These are phyloP conservation scores for Congeria kusceri DNA, from an alignment of 2,888 invertebrate genomes.

Conservation along the genomic window DNA sequence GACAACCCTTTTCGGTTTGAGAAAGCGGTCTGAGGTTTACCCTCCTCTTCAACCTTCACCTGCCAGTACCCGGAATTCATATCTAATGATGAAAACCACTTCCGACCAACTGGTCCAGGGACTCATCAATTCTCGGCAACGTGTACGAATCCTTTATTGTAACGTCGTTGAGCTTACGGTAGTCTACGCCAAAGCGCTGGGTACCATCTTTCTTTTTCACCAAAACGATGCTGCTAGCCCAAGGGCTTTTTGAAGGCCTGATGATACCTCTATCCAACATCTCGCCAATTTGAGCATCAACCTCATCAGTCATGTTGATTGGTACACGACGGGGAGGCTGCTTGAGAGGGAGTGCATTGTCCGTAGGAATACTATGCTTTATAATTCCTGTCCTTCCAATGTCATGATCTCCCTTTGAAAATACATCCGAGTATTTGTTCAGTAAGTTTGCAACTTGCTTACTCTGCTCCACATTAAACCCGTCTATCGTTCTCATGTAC, in stretches of 20 bases:
- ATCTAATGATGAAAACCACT: conserved; percentile 2
- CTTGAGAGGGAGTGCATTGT: neutral
- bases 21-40: conserved; percentile 13
- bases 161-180: conserved; percentile 1
- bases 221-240: conserved; percentile 11
- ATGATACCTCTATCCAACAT: conserved; percentile 1
- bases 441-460: neutral
- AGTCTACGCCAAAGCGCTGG: conserved; percentile 7
- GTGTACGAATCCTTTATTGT: conserved; percentile 8
- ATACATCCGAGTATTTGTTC: conserved; percentile 16
- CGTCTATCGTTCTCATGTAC: no score
- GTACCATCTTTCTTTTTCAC: conserved; percentile 9
- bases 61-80: conserved; percentile 6
- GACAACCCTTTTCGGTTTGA: neutral
- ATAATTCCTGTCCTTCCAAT: conserved; percentile 23
- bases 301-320: no score
- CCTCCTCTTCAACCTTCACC: neutral
- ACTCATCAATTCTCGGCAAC: conserved; percentile 8
- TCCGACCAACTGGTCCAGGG: conserved; percentile 2
- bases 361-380: conserved; percentile 19
- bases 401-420: conserved; percentile 15
- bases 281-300: conserved; percentile 6
- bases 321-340: neutral
- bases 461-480: no score
- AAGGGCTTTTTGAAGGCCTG: conserved; percentile 4